Base-by-base conservation (phyloP, 2,113 vertebrate species). In the Saguinus midas region DNA sequence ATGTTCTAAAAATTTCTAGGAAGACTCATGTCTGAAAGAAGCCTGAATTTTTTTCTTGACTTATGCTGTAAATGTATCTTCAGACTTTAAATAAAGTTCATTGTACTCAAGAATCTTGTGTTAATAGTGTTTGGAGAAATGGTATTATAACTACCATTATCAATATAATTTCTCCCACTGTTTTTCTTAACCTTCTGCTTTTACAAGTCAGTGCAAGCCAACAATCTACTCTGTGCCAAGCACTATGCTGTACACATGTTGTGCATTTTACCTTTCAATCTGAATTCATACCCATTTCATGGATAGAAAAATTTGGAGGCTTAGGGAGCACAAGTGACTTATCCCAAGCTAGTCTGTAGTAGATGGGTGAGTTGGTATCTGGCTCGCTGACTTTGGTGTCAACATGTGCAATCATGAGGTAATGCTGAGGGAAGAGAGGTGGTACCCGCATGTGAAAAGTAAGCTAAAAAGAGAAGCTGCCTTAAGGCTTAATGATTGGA, bases 331-430 rank as follows among this genome's bases (percentile, higher is more conserved):
- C 75, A 37, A 64, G 9, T 18, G 27, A 32, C 21, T 64, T 76
- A 78, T 8, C 35, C 58, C 1, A 55, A 23, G 29, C 35, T 32
- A 32, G 27, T 21, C 5, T 79, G 7, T 93, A 16, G 11, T n/a
- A 5, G 73, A 32, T 1, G 11, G 16, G 16, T 2, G 5, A 75
- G 45, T 7, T 52, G 45, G n/a, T 37, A 21, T 2, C 11, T 68
- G n/a, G 3, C 6, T 58, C 2, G 81, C 29, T 72, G 40, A 78
- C 4, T 1, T 48, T 50, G 9, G 9, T 2, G 11, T 68, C 6
- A 27, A 25, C 5, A 14, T 2, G 3, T 21, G 3, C 40, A 48
- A 48, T 18, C 4, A 9, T 25, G 4, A 1, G 2, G 0, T 35
- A 81, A 2, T 70, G 29, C 50, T 32, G 13, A 85, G 84, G 23